A percentile compares a stretch with the other conserved stretches of the same genome.
These are phyloP conservation scores for Brachionus plicatilis DNA, from an alignment of 1,140 invertebrate species.

Conservation along the genomic window DNA sequence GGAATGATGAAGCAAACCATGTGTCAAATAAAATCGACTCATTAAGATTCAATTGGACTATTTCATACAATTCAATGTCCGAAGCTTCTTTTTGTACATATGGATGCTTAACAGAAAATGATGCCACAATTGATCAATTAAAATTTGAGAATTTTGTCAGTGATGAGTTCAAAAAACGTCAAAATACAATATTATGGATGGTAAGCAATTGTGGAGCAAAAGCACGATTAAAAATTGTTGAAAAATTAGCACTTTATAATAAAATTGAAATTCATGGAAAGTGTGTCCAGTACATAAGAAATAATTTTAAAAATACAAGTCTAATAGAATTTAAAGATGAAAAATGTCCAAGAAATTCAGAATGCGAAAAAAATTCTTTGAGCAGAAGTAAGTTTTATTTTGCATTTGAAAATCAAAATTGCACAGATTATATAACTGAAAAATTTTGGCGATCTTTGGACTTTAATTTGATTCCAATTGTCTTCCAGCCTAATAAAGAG, in stretches of 20 bases:
- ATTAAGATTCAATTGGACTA: slow-evolving; percentile 26
- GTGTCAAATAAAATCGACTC: background rate
- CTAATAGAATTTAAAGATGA: slow-evolving; percentile 69
- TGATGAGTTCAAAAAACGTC: background rate
- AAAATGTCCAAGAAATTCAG: background rate
- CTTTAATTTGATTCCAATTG: slow-evolving; percentile 46
- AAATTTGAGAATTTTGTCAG: background rate
- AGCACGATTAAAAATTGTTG: slow-evolving; percentile 79
- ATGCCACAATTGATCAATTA: background rate
- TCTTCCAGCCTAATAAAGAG: slow-evolving; percentile 42
- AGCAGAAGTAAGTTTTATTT: slow-evolving; percentile 94
- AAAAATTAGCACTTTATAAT: slow-evolving; percentile 76
- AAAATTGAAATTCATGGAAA: slow-evolving; percentile 84
- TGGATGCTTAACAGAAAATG: background rate
- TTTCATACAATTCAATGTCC: background rate
- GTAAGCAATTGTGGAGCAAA: slow-evolving; percentile 86
- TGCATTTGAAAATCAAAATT: slow-evolving; percentile 67
- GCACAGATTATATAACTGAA: slow-evolving; percentile 58
- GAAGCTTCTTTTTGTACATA: slow-evolving; percentile 19
- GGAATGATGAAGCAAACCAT: slow-evolving; percentile 25
- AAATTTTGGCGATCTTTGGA: slow-evolving; percentile 56
- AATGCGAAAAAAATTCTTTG: slow-evolving; percentile 36
- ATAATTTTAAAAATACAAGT: slow-evolving; percentile 70
- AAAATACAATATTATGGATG: slow-evolving; percentile 75
- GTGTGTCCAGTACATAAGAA: slow-evolving; percentile 61